Base-by-base conservation (phyloP, 2,113 vertebrate genomes). In the Poecile atricapillus region DNA sequence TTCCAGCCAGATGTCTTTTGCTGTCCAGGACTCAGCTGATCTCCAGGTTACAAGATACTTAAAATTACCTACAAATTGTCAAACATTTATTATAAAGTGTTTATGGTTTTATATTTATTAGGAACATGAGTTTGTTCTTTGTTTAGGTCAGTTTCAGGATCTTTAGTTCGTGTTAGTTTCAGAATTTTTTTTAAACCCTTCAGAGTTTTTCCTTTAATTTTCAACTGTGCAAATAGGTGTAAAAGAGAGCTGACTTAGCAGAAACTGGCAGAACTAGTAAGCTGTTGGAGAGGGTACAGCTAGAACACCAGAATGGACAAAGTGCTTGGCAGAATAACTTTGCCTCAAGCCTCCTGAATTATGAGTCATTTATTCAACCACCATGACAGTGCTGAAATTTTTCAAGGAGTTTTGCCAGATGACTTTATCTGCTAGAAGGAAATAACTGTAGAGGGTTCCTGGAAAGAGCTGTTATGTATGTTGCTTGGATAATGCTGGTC, bases 11-110 rank as follows among this genome's bases (percentile, higher is more conserved):
- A 98, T 98, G 19, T 98, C 97, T 53, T 98, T 99, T 74, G 84
- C 98, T 89, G 97, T 99, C 89, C 96, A 97, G 81, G 97, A 98
- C 82, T 97, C 98, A 24, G 37, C 23, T 79, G 92, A 97, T 83
- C 97, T 99, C 35, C 98, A 99, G 99, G 99, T 99, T 98, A 85
- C 24, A 75, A 56, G 56, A 75, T 49, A 41, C 18, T 65, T 75
- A 49, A 5, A 49, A 49, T 39, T 69, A 64, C 12, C 65, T 84
- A 28, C 1, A 46, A 65, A 74, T 33, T 67, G 33, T 86, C 13
- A 30, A 30, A 31, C 17, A 6, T 56, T 64, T 83, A 11, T 70
- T 89, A 85, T 62, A 13, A 31, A 60, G 4, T 89, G 31, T 58
- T 75, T 39, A 24, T 71, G 18, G 2, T 17, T 84, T 78, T 73